Evolutionary conservation across 2,113 vertebrate genomes (phyloP).

Genomic region (Ciconia stormi): DNA sequence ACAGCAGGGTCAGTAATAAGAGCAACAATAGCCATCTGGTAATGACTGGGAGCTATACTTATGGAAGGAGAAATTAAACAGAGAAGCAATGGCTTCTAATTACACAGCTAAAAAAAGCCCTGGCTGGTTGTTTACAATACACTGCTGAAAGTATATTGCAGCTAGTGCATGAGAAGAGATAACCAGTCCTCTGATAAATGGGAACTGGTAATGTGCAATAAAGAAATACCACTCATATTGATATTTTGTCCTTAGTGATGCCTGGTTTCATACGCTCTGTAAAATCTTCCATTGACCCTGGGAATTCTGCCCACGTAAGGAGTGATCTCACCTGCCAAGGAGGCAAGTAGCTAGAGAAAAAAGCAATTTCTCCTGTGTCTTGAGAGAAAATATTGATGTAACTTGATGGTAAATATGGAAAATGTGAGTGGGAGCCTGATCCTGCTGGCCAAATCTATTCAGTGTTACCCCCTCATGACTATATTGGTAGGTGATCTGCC

Average conservation of each 20-base stretch:
- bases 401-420: neutral
- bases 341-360: neutral
- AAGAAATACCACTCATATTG: neutral
- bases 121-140: neutral
- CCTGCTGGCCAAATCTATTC: neutral
- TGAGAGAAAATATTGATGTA: neutral
- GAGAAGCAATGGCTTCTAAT: slow-evolving; percentile 1
- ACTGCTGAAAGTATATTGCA: neutral
- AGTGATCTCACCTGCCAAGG: neutral
- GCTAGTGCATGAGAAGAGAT: neutral
- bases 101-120: neutral
- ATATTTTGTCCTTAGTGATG: neutral
- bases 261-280: neutral
- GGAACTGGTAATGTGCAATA: neutral
- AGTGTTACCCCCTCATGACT: neutral
- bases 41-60: slow-evolving; percentile 15
- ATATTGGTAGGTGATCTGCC: neutral
- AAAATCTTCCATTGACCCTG: neutral
- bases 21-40: neutral
- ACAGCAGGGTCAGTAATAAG: neutral
- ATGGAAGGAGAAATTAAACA: slow-evolving; percentile 21
- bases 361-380: neutral
- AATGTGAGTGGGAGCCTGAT: neutral
- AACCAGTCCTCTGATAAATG: neutral
- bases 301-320: neutral